These are phyloP conservation scores for Parotia lawesii DNA, from an alignment of 2,113 vertebrate genomes.

Conservation along the genomic window DNA sequence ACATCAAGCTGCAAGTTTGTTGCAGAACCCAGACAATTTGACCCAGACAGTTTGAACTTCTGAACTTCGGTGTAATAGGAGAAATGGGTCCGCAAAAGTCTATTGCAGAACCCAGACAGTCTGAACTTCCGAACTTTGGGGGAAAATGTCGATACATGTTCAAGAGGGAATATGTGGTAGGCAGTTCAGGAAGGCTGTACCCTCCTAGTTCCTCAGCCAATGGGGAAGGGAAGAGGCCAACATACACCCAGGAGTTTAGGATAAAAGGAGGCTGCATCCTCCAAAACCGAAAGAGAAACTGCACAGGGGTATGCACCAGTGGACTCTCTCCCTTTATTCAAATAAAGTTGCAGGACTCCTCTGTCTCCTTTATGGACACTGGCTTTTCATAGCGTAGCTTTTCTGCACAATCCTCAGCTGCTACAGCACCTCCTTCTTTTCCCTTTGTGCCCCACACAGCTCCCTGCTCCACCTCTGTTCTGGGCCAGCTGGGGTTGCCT, in stretches of 20 bases:
- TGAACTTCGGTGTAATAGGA: background rate
- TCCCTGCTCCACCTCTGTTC: background rate
- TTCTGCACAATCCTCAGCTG: background rate
- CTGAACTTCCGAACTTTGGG: background rate
- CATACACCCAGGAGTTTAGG: background rate
- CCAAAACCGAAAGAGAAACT: background rate
- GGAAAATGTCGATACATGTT: background rate
- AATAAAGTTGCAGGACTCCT: background rate
- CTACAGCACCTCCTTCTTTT: background rate
- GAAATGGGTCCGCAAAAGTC: background rate
- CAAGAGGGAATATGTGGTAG: background rate
- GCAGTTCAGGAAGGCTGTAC: background rate
- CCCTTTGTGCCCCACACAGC: background rate
- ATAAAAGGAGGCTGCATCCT: background rate
- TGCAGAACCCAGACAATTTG: background rate
- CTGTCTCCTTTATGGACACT: background rate
- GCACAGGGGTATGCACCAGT: background rate
- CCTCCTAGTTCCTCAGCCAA: background rate
- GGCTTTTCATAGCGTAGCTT: background rate
- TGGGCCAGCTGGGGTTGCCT: background rate
- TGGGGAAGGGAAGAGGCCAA: background rate
- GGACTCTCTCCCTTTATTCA: background rate
- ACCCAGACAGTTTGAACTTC: background rate
- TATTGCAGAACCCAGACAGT: background rate
- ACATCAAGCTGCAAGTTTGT: background rate